Evolutionary conservation across 2,797 vertebrate genomes (phyloP).

Genomic region (Alauda arvensis): DNA sequence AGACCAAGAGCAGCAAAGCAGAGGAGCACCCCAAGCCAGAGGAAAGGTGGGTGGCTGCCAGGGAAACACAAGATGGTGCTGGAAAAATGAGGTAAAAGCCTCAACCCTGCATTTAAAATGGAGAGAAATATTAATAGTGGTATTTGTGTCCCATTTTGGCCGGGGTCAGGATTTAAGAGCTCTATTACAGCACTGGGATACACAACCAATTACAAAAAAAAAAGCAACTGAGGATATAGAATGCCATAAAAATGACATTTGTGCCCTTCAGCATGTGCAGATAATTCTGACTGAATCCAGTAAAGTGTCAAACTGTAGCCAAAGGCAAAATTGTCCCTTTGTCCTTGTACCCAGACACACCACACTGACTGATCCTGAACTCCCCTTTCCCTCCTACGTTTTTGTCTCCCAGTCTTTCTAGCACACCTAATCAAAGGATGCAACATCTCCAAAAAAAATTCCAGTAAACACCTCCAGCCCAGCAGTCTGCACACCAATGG

Average conservation of each 20-base stretch:
- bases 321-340: conserved; percentile 44
- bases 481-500: not conserved
- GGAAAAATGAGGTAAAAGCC: not conserved
- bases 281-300: conserved; percentile 39
- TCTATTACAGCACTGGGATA: conserved; percentile 5
- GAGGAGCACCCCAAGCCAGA: not conserved
- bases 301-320: conserved; percentile 42
- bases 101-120: not conserved
- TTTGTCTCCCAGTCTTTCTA: not conserved
- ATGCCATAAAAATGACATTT: conserved; percentile 38
- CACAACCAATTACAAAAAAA: conserved; percentile 26
- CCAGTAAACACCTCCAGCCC: not conserved
- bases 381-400: not conserved
- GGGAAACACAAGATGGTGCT: not conserved
- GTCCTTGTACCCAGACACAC: conserved; percentile 28
- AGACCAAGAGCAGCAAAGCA: not conserved
- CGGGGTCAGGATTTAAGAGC: conserved; percentile 35
- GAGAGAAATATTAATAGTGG: not conserved
- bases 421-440: not conserved
- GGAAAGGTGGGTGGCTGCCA: not conserved
- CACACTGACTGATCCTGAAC: not conserved
- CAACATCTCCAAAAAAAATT: not conserved
- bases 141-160: not conserved
- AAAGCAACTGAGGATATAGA: conserved; percentile 2
- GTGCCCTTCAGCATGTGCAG: conserved; percentile 33